Percentiles rank a stretch among this genome's conserved stretches.
These are phyloP conservation scores for Morinoia aosen DNA, from an alignment of 2,888 invertebrate species.

Conservation along the genomic window DNA sequence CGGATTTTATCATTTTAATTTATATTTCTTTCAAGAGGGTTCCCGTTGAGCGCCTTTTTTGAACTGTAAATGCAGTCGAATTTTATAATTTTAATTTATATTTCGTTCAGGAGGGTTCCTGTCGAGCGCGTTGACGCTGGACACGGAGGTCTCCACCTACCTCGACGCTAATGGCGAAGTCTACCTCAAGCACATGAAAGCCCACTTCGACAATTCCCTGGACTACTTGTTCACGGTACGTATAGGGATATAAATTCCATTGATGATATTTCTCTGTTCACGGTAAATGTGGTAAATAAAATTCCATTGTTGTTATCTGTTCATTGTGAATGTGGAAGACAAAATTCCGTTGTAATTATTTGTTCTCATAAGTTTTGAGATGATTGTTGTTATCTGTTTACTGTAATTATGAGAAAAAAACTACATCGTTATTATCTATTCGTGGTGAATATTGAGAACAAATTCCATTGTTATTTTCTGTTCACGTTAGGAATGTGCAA, in stretches of 20 bases:
- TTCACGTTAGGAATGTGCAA: no score
- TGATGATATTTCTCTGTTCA: no score
- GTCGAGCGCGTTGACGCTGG: background rate
- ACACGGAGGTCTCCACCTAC: background rate
- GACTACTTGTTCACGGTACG: conserved; percentile 57
- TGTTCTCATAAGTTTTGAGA: no score
- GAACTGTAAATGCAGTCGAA: background rate
- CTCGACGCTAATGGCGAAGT: background rate
- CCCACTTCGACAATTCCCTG: conserved; percentile 50
- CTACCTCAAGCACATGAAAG: conserved; percentile 48
- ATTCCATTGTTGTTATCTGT: no score
- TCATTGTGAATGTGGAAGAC: no score
- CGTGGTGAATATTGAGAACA: no score
- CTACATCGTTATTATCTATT: no score
- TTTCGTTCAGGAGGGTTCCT: background rate
- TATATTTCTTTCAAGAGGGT: background rate
- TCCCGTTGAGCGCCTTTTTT: background rate
- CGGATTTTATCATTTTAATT: background rate
- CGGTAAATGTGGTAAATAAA: no score
- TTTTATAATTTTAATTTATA: background rate
- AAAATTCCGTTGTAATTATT: no score
- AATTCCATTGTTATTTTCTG: no score
- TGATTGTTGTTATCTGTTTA: no score
- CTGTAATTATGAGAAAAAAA: no score
- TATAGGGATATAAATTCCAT: background rate